These are phyloP conservation scores for Stichodactyla helianthus DNA, from an alignment of 64 coral and sea anemone genomes.

Conservation along the genomic window DNA sequence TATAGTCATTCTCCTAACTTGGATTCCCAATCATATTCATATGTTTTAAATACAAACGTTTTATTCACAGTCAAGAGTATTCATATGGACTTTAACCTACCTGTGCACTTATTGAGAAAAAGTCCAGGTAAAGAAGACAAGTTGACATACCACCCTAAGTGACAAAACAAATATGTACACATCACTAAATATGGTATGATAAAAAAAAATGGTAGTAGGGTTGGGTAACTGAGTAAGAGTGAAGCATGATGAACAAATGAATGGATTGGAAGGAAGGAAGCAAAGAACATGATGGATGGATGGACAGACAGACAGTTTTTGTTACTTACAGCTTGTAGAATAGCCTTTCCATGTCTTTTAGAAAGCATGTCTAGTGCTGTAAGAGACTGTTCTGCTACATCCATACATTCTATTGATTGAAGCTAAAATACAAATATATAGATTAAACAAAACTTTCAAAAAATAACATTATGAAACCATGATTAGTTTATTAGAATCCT, in stretches of 20 bases:
- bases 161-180: neutral
- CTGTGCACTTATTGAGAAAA: slow-evolving; percentile 99
- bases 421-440: slow-evolving; percentile 35
- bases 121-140: slow-evolving; percentile 92
- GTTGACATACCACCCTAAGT: slow-evolving; percentile 87
- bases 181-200: no score
- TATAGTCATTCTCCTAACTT: neutral
- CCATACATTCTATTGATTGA: slow-evolving; percentile 98
- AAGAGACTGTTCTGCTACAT: slow-evolving; percentile 95
- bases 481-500: no score
- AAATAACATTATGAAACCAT: no score
- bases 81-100: slow-evolving; percentile 30
- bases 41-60: no score
- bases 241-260: no score
- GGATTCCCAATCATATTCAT: no score
- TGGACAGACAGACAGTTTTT: neutral
- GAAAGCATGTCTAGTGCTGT: slow-evolving; percentile 94
- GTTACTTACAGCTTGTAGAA: slow-evolving; percentile 91
- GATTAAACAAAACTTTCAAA: no score
- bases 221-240: no score
- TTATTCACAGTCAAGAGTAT: no score
- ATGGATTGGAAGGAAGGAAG: no score
- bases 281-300: neutral
- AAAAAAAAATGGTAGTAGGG: neutral
- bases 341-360: slow-evolving; percentile 97